Base-by-base conservation (phyloP, 2,888 invertebrate species). In the Aproaerema taeniolella region DNA sequence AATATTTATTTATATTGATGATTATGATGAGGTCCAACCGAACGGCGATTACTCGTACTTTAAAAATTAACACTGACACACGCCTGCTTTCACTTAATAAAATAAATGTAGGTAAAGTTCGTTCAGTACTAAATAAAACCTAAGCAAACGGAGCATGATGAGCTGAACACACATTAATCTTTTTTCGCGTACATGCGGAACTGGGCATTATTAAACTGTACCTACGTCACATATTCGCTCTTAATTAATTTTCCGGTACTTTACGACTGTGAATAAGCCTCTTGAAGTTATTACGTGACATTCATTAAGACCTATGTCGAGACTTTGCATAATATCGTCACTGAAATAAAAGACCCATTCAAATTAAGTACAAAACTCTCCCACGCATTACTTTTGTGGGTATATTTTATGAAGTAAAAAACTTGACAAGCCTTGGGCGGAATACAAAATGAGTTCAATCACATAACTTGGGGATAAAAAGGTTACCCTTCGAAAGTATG, bases 401-500 rank as follows among this genome's bases (percentile, higher is more conserved):
- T 53, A 51, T 59, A 57, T 62, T 67, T 69, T 68, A 70, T 70
- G 61, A 32, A 32, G 32, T 66, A 62, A 64, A 61, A 66, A 70
- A 67, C 61, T 68, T 63, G 55, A 52, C 48, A 56, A 56, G 44
- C 47, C 41, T 47, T 20, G 56, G 49, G 42, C 45, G 54, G 72
- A 71, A 72, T 72, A 69, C 60, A 57, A 57, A 72, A 33, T 69
- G 65, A 67, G 58, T 53, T 59, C 66, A 68, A 72, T 72, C 68
- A 68, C 68, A 71, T 67, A 67, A 64, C 63, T 67, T 45, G 52
- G 46, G 55, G 52, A 55, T 59, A 63, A 64, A 67, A 69, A 66
- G 58, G 64, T 63, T 59, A 53, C 55, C 58, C 57, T 61, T 55
- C 40, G 45, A 45, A 65, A 67, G 56, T 62, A 61, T 51, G 53